Evolutionary conservation across 2,888 invertebrate genomes (phyloP).

Genomic region (Pammene aurita): DNA sequence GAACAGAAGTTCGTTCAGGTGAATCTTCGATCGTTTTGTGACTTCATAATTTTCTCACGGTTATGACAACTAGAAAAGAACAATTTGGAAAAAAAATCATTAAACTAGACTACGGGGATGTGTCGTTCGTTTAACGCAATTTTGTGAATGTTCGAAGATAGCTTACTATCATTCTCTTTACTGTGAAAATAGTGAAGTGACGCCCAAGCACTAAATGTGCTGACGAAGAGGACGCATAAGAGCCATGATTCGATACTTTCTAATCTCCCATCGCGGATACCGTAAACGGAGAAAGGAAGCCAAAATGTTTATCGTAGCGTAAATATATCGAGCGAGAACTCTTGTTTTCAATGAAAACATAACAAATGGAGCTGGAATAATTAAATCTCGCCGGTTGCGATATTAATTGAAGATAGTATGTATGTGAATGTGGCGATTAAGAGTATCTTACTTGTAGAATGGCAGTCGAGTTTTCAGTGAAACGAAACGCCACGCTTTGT

Average conservation of each 20-base stretch:
- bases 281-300: slow-evolving; percentile 42
- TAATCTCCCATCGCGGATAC: slow-evolving; percentile 45
- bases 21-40: no score
- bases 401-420: not conserved
- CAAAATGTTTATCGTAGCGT: slow-evolving; percentile 39
- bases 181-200: slow-evolving; percentile 41
- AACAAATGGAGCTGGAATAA: slow-evolving; percentile 2
- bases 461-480: no score
- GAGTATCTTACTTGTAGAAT: no score
- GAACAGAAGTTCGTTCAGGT: no score
- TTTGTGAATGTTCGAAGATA: not conserved
- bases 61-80: not conserved
- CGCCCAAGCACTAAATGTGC: slow-evolving; percentile 55
- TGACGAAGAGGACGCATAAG: slow-evolving; percentile 52
- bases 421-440: not conserved
- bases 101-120: no score
- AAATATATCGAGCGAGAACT: slow-evolving; percentile 30
- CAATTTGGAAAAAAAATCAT: not conserved
- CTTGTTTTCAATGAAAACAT: slow-evolving; percentile 24
- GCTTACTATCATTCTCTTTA: slow-evolving; percentile 2
- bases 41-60: not conserved
- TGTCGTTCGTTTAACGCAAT: no score
- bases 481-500: not conserved
- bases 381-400: not conserved
- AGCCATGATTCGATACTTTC: slow-evolving; percentile 45